Evolutionary conservation across 2,113 vertebrate genomes (phyloP).

Genomic region (Pungitius pungitius): DNA sequence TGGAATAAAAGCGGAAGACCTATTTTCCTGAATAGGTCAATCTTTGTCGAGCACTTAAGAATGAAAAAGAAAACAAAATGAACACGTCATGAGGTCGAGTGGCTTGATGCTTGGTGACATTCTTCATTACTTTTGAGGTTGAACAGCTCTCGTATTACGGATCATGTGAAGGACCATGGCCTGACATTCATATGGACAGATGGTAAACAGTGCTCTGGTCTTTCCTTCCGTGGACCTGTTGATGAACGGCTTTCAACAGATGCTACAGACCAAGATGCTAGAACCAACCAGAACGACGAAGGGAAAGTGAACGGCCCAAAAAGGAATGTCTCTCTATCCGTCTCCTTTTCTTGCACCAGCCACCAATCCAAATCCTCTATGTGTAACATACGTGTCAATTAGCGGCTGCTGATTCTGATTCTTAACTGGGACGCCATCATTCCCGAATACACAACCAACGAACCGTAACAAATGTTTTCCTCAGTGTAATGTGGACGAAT

Average conservation of each 20-base stretch:
- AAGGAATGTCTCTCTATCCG: too few species aligned
- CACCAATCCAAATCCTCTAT: too few species aligned
- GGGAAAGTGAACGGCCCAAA: too few species aligned
- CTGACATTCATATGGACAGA: neutral
- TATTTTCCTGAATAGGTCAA: neutral
- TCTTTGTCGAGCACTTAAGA: neutral
- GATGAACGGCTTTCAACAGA: neutral
- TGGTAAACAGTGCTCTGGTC: neutral
- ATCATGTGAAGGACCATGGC: neutral
- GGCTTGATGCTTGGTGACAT: neutral
- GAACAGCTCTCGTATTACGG: neutral
- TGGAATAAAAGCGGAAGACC: neutral
- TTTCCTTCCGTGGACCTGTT: neutral
- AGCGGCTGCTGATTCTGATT: too few species aligned
- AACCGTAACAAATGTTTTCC: neutral
- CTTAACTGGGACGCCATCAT: neutral
- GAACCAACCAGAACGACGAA: neutral
- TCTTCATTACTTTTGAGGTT: neutral
- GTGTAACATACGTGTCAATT: too few species aligned
- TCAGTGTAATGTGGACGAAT: neutral
- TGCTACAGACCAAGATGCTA: neutral
- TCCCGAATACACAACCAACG: neutral
- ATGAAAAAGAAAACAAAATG: slow-evolving; percentile 17
- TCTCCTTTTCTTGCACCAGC: too few species aligned
- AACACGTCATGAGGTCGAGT: neutral